Evolutionary conservation across 2,888 invertebrate species (phyloP), one percentile per base, ranked within the genome.

Genomic region (Melipona beecheii): DNA sequence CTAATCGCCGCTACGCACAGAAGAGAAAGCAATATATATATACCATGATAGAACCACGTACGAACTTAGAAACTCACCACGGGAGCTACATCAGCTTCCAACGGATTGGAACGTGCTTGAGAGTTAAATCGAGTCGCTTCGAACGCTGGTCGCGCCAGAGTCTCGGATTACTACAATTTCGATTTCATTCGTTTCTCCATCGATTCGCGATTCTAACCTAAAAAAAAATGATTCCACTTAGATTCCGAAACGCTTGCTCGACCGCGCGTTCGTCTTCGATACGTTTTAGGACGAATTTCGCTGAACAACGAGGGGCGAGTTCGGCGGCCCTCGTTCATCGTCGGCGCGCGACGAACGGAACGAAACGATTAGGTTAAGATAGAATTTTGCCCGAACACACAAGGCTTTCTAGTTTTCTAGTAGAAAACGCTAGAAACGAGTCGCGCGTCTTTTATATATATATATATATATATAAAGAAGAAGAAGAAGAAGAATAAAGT

Each of bases 341-440:
- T 54, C 19, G 21, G 31, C 69, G 17, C 52, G 43, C 31, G 31
- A 31, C 19, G 43, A 36, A 70, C 17, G 24, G 49, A 21, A 58
- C 52, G 65, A 78, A 50, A n/a, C 60, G 49, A 58, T 64, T 24
- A 27, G 65, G 27, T n/a, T 31, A 50, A 62, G 31, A 31, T 21
- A n/a, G 13, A 19, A 54, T 21, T 52, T 4, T 9, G 4, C 65
- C 43, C 52, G 68, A 50, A 52, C 43, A 65, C 74, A 49, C 49
- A 66, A 73, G 90, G 90, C 87, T 89, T 87, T 85, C 87, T 85
- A 87, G 89, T 90, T 90, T 90, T 90, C 87, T n/a, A n/a, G n/a
- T n/a, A n/a, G 52, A 6, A 27, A 43, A 43, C 43, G 24, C 17
- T n/a, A 50, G 49, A 31, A 50, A 24, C 43, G 52, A 49, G 27